Evolutionary conservation across 2,113 vertebrate species (phyloP), one percentile per base, ranked within the genome.

Genomic region (Lagopus muta): DNA sequence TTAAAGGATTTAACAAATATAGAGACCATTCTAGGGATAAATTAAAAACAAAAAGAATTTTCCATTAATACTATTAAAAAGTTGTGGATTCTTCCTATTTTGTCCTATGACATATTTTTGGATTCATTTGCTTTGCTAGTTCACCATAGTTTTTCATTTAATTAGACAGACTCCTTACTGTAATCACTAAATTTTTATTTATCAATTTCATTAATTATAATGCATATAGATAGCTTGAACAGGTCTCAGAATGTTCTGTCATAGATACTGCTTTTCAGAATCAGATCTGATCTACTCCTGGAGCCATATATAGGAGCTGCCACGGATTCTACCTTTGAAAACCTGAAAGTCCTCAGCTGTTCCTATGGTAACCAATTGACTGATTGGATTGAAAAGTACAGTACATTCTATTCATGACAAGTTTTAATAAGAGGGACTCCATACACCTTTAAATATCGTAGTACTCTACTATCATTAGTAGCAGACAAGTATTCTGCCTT

Each of bases 321-420:
- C 66, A 86, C 38, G 87, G 65, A 88, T 93, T 95, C 82, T 93
- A 60, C 65, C 82, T 89, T 82, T 61, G 61, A 50, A 93, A 92
- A 87, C 64, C 15, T 55, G 14, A 42, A 94, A 93, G 72, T 65
- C 64, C 88, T 73, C 25, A 65, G 17, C 57, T 72, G 58, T 97
- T 92, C 58, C 82, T 95, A 75, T 82, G 73, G 86, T 69, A 93
- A 96, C 45, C 67, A 92, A 55, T 19, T 92, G 43, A 38, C 40
- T 55, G 58, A 50, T 1, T 71, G 43, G 34, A 82, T 73, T 77
- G 82, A 93, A 64, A 85, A 47, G 75, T 65, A 91, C 13, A n/a
- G 27, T 34, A 38, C 2, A 36, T 55, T 90, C 74, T 81, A 38
- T 62, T 94, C 92, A 89, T 22, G n/a, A 32, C 36, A 93, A 74